Evolutionary conservation across 2,888 invertebrate species (phyloP).

Genomic region (Altica lythri): DNA sequence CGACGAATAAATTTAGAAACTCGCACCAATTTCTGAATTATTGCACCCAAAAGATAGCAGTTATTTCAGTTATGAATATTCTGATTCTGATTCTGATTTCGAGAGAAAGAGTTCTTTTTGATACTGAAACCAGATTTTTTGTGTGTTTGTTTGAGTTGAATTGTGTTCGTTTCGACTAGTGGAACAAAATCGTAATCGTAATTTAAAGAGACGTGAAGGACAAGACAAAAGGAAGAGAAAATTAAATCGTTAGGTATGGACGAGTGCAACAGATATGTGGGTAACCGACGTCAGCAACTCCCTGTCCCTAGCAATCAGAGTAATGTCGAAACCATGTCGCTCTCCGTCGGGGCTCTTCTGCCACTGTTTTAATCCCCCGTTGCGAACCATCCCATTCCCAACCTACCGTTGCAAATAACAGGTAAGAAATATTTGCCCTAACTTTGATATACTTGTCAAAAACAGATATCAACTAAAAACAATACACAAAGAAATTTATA

Average conservation of each 20-base stretch:
- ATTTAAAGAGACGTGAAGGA: conserved; percentile 8
- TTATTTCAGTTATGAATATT: neutral
- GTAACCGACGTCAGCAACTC: conserved; percentile 53
- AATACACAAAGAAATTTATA: conserved; percentile 13
- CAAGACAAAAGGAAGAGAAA: conserved; percentile 4
- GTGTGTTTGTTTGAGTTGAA: no score
- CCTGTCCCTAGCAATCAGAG: conserved; percentile 53
- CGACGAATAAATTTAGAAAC: no score
- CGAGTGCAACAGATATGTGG: conserved; percentile 55
- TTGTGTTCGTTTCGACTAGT: neutral
- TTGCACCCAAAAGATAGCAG: neutral
- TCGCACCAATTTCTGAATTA: neutral
- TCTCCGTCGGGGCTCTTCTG: conserved; percentile 41
- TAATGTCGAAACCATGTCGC: conserved; percentile 58
- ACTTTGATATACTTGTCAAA: conserved; percentile 19
- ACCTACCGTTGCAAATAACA: conserved; percentile 10
- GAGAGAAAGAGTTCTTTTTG: neutral
- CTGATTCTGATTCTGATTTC: neutral
- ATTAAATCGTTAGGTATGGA: conserved; percentile 14
- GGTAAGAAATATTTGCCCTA: conserved; percentile 22
- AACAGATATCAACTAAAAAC: conserved; percentile 12
- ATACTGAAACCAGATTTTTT: conserved; percentile 1
- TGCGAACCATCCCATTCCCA: conserved; percentile 27
- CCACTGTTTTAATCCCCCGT: conserved; percentile 52
- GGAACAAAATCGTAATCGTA: conserved; percentile 6